Evolutionary conservation across 2,888 invertebrate genomes (phyloP).

Genomic region (Nowickia ferox): DNA sequence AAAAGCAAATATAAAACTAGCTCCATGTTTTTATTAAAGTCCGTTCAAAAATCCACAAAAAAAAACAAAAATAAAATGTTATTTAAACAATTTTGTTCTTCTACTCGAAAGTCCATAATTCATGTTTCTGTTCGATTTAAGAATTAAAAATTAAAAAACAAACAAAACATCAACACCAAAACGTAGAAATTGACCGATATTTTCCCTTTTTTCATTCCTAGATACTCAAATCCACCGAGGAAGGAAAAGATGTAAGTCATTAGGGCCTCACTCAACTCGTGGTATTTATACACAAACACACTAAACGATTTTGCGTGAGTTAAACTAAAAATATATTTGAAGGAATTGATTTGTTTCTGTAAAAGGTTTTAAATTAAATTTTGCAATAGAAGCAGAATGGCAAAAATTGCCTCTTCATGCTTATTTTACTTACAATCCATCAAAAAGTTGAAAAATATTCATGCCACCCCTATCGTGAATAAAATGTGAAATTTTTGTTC

Average conservation of each 20-base stretch:
- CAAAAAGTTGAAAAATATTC: too few species aligned
- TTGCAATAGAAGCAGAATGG: conserved; percentile 11
- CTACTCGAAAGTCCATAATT: conserved; percentile 42
- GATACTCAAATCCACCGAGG: conserved; percentile 70
- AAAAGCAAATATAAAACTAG: conserved; percentile 5
- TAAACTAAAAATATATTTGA: conserved; percentile 30
- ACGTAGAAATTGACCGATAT: conserved; percentile 67
- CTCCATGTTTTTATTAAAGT: conserved; percentile 5
- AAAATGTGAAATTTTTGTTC: too few species aligned
- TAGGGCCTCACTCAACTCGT: conserved; percentile 40
- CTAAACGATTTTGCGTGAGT: conserved; percentile 58
- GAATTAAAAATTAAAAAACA: conserved; percentile 59
- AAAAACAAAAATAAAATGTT: not conserved
- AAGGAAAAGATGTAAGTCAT: conserved; percentile 70
- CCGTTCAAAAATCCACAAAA: conserved; percentile 2
- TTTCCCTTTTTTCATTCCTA: conserved; percentile 68
- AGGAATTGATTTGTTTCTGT: conserved; percentile 64
- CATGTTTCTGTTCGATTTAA: conserved; percentile 68
- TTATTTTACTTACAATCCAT: too few species aligned
- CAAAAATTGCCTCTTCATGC: not conserved
- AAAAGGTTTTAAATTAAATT: conserved; percentile 22
- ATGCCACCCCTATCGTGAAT: too few species aligned
- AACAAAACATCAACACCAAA: conserved; percentile 44
- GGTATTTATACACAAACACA: conserved; percentile 51
- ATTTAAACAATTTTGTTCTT: conserved; percentile 2